These are phyloP conservation scores for Drosophila pachea DNA, from an alignment of 1,140 invertebrate species.

Conservation along the genomic window DNA sequence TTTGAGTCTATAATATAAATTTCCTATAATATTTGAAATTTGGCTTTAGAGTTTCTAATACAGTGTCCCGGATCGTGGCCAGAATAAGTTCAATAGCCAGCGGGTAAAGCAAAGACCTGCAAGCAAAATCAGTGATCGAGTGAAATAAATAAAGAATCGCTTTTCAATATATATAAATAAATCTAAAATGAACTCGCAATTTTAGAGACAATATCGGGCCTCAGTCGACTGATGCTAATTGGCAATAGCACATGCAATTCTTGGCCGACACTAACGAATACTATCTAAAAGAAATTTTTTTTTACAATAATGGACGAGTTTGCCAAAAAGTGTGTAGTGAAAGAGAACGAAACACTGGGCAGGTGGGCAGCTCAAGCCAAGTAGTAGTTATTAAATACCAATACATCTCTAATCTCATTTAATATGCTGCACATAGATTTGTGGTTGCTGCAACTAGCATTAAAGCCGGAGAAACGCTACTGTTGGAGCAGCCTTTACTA, in stretches of 20 bases:
- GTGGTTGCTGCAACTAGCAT: constrained; percentile 84
- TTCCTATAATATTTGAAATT: background rate
- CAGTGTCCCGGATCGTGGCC: constrained; percentile 16
- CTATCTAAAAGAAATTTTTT: constrained; percentile 6
- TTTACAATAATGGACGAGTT: constrained; percentile 60
- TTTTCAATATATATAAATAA: constrained; percentile 68
- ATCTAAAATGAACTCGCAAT: constrained; percentile 25
- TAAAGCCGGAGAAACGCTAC: constrained; percentile 83
- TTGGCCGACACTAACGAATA: constrained; percentile 25
- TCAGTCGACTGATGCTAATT: constrained; percentile 49
- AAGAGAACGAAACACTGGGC: constrained; percentile 60
- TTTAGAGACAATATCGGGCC: constrained; percentile 14
- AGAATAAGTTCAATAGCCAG: constrained; percentile 46
- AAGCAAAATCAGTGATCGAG: constrained; percentile 36
- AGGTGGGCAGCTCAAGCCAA: constrained; percentile 60
- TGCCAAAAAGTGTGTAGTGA: constrained; percentile 61
- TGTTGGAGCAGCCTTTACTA: constrained; percentile 85
- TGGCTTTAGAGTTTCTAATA: constrained; percentile 8
- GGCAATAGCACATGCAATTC: constrained; percentile 26
- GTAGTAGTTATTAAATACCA: background rate
- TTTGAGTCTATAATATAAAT: too few species aligned
- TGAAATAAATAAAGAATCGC: constrained; percentile 69
- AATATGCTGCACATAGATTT: constrained; percentile 79
- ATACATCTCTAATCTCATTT: too few species aligned
- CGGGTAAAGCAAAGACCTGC: background rate